These are phyloP conservation scores for Agrilus biguttatus DNA, from an alignment of 2,888 invertebrate species.

Conservation along the genomic window DNA sequence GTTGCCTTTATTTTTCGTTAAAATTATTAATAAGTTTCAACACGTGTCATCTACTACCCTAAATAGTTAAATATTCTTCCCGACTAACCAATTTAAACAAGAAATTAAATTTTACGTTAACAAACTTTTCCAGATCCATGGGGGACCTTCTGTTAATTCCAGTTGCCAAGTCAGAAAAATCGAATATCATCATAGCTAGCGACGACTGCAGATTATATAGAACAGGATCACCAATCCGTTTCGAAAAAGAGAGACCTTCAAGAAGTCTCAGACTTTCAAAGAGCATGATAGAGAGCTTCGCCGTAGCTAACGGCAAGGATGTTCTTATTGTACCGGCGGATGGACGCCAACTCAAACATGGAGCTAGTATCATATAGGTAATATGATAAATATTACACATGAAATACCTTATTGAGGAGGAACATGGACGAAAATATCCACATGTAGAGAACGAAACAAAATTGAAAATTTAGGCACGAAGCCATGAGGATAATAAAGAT, in stretches of 20 bases:
- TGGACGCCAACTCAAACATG: constrained; percentile 21
- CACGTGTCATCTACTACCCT: no score
- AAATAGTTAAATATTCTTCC: no score
- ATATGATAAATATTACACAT: no score
- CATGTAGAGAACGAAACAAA: no score
- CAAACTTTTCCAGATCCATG: constrained; percentile 16
- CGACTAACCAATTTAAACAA: no score
- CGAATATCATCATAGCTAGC: constrained; percentile 18
- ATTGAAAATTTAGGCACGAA: no score
- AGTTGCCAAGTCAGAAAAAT: constrained; percentile 27
- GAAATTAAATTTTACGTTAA: neutral
- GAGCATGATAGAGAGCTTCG: constrained; percentile 28
- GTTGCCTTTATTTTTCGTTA: no score
- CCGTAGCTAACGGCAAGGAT: constrained; percentile 22
- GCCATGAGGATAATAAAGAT: no score
- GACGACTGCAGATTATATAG: constrained; percentile 14
- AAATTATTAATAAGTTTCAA: no score
- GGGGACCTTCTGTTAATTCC: constrained; percentile 27
- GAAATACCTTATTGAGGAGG: no score
- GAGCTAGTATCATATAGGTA: constrained; percentile 24
- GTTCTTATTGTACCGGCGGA: constrained; percentile 22
- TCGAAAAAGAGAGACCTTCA: constrained; percentile 12
- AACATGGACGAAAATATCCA: no score
- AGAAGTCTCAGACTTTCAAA: constrained; percentile 13
- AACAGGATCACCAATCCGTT: constrained; percentile 18